A percentile compares a stretch with the other conserved stretches of the same genome.
These are phyloP conservation scores for Phalacrocorax carbo DNA, from an alignment of 2,113 vertebrate genomes.

Conservation along the genomic window DNA sequence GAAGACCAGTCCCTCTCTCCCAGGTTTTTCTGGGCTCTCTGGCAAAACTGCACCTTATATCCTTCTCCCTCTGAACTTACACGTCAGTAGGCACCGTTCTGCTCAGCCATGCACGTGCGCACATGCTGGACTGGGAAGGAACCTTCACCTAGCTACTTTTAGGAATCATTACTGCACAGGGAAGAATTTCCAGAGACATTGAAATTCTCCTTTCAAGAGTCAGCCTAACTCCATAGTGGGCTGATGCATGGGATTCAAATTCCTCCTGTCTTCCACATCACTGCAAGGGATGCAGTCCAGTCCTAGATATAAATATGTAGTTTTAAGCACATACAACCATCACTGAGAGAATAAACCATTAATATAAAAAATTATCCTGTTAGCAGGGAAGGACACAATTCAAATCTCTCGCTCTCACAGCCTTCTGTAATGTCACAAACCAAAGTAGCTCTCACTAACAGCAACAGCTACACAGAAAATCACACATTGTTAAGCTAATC, in stretches of 20 bases:
- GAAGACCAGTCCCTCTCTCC: not conserved
- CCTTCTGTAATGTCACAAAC: conserved; percentile 32
- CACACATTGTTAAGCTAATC: conserved; percentile 46
- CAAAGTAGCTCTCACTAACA: not conserved
- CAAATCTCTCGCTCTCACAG: not conserved
- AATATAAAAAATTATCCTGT: not conserved
- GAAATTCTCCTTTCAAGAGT: not conserved
- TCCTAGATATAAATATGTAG: not conserved
- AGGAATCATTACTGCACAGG: not conserved
- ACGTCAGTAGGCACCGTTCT: not conserved
- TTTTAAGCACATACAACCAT: not conserved
- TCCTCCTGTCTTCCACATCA: not conserved
- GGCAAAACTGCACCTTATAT: not conserved
- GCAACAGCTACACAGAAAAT: not conserved
- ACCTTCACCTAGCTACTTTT: not conserved
- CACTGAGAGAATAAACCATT: not conserved
- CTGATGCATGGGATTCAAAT: not conserved
- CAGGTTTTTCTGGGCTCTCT: not conserved
- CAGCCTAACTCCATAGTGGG: not conserved
- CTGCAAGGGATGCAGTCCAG: not conserved
- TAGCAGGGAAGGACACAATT: not conserved
- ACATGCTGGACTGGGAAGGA: not conserved
- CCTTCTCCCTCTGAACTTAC: not conserved
- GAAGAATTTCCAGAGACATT: not conserved
- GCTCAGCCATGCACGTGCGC: not conserved